Conservation (phyloP, 2,888 invertebrate species). For the Amphimallon solstitiale region DNA sequence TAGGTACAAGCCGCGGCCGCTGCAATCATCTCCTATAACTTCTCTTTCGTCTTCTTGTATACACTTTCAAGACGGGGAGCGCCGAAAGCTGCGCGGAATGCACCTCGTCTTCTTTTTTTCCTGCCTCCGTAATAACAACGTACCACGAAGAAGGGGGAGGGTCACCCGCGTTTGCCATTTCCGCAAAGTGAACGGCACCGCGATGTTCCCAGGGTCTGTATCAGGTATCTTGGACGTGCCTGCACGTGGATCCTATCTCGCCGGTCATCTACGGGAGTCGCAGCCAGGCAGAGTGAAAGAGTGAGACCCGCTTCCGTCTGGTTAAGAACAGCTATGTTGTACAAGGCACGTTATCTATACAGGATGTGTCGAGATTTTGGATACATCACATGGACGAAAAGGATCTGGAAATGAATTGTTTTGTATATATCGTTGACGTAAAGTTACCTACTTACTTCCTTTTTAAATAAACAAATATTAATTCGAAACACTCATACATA, state of each 20-base stretch:
- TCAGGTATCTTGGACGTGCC: conserved; percentile 56
- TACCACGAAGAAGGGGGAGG: conserved; percentile 6
- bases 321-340: conserved; percentile 25
- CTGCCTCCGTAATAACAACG: neutral
- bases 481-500: too few species aligned
- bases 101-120: neutral
- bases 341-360: conserved; percentile 14
- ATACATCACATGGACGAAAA: neutral
- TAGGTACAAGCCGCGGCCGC: neutral
- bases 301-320: conserved; percentile 37
- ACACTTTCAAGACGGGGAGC: conserved; percentile 19
- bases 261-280: conserved; percentile 53
- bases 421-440: too few species aligned
- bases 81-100: conserved; percentile 24
- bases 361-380: neutral
- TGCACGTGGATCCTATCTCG: conserved; percentile 60
- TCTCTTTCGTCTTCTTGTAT: conserved; percentile 2
- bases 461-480: too few species aligned
- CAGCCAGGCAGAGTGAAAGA: too few species aligned
- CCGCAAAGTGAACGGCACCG: conserved; percentile 45
- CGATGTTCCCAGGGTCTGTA: conserved; percentile 50
- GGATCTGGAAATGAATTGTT: neutral
- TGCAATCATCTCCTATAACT: neutral
- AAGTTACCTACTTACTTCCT: too few species aligned
- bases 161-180: conserved; percentile 35